Evolutionary conservation across 2,888 invertebrate species (phyloP), one percentile per base, ranked within the genome.

Genomic region (Sinodicranocentrus sp.): DNA sequence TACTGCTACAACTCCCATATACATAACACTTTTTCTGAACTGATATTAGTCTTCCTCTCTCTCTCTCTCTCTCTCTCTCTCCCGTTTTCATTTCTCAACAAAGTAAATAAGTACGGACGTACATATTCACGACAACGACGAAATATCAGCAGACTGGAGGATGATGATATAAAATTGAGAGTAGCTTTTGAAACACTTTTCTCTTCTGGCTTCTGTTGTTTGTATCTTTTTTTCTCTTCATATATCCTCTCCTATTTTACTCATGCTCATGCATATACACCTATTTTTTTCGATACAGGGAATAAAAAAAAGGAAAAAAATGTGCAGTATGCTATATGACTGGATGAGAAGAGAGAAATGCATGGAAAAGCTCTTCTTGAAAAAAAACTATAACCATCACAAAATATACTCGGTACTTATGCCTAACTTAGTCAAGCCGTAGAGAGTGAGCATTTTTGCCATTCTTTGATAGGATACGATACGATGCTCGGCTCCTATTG

Each of bases 1-100:
- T 80, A 80, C 72, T 72, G 80, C 72, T 80, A 21, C 80, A 80
- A 80, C 71, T 80, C 63, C 80, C 80, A 80, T 80, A 80, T 72
- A 72, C 80, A 80, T 84, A 84, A 84, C 83, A 84, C 83, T 84
- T 84, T 84, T 84, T 78, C 83, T 78, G 71, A 72, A 84, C 83
- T 77, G 83, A 77, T 84, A 84, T 84, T 84, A 77, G 77, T 84
- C 83, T 84, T 52, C 76, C 28, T 57, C 72, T 71, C 72, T 63
- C 33, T 76, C 52, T 54, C 77, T 63, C 70, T 80, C 72, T 52
- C 23, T 44, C 72, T 17, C 5, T 10, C 17, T 48, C 48, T 5
- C 48, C 48, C 15, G 8, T 15, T 48, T 15, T 48, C 17, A 10
- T 17, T 48, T 3, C n/a, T 10, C 21, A 57, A 39, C 61, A 72